Base-by-base conservation (phyloP, 2,797 vertebrate species). In the Apogon talboti region DNA sequence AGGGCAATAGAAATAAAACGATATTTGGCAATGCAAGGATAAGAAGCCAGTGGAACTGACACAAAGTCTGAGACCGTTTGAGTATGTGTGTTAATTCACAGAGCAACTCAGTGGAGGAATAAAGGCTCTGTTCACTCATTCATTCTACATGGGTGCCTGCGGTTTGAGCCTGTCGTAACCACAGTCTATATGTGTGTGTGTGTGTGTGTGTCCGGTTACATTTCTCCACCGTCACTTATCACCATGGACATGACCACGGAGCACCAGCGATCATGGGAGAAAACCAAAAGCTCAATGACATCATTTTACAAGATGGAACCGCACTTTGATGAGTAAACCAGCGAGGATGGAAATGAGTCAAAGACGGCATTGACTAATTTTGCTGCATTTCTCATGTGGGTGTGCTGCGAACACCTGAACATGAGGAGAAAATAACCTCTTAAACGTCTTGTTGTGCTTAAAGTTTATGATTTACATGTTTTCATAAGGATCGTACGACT, bases 81-180 rank as follows among this genome's bases (percentile, higher is more conserved):
- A 72, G 49, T 60, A 42, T 69, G 64, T 61, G 58, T 37, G 62
- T 81, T 81, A 57, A 68, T 52, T 85, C 79, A 84, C 18, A 70
- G 61, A 84, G 78, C 24, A 60, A 68, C 74, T 82, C 81, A 80
- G 79, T 66, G 73, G 37, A 71, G 60, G 66, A 86, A 85, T 78
- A 87, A 86, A 82, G 75, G 72, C 14, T 69, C 83, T 87, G 83
- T 88, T 91, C 86, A 89, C 74, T 74, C 70, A 84, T 59, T 86
- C 6, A 60, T 81, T 83, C 76, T 73, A 85, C 72, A 76, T 82
- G 81, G 81, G 76, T 81, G 84, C 81, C 85, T 90, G 88, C 71
- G 87, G 89, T 89, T 78, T 84, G 65, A 82, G 87, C 69, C 69
- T 54, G 87, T 81, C 78, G 41, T 78, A 86, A 85, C 82, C 81